phyloP scores from a whole-genome alignment of 2,888 invertebrate species.

The Calliopum simillimum region DNA sequence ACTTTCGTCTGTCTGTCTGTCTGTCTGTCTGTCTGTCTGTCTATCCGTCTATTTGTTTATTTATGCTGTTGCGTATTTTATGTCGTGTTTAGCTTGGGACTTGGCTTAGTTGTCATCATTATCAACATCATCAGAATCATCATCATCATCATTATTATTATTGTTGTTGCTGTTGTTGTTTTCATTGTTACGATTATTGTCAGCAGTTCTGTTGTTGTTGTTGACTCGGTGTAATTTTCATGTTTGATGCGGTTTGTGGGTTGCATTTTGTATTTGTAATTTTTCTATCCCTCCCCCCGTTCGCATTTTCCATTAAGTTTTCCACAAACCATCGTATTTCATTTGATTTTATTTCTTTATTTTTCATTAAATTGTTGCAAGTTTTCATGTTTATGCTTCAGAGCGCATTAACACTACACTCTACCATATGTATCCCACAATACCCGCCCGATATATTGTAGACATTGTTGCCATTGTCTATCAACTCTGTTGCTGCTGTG shows the following conservation, averaged over 20 bases:
- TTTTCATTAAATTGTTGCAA: slow-evolving; percentile 35
- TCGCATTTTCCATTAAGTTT: slow-evolving; percentile 4
- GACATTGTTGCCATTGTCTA: no score
- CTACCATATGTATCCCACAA: no score
- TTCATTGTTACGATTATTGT: slow-evolving; percentile 41
- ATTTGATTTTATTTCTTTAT: slow-evolving; percentile 14
- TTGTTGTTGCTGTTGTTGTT: slow-evolving; percentile 33
- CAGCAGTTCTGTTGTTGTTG: slow-evolving; percentile 24
- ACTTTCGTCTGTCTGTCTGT: not conserved
- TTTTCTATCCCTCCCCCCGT: slow-evolving; percentile 35
- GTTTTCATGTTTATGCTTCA: slow-evolving; percentile 49
- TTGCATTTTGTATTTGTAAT: slow-evolving; percentile 43
- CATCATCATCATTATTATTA: slow-evolving; percentile 26
- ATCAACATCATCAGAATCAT: slow-evolving; percentile 21
- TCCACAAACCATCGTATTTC: no score
- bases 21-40: slow-evolving; percentile 5
- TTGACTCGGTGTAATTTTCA: slow-evolving; percentile 41
- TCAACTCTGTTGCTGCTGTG: no score
- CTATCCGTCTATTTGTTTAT: slow-evolving; percentile 21
- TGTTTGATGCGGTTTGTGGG: slow-evolving; percentile 50
- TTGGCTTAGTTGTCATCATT: slow-evolving; percentile 37
- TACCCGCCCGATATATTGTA: no score
- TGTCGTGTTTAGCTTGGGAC: slow-evolving; percentile 41
- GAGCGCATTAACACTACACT: slow-evolving; percentile 41
- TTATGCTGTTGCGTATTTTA: slow-evolving; percentile 31